These are phyloP conservation scores for Ephialtes manifestator DNA, from an alignment of 2,888 invertebrate genomes.

Conservation along the genomic window DNA sequence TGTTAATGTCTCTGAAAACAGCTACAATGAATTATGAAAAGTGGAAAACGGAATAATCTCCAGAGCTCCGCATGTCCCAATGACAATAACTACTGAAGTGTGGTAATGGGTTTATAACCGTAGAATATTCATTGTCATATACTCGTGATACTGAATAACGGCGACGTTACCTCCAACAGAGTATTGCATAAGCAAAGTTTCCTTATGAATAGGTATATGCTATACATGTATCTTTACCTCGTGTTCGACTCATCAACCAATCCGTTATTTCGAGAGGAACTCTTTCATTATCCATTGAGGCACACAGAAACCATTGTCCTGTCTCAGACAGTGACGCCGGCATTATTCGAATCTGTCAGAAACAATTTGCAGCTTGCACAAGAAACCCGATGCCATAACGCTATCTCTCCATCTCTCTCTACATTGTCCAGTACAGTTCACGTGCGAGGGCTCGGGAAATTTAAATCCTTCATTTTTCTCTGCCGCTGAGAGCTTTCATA, in stretches of 20 bases:
- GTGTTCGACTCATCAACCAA: slow-evolving; percentile 6
- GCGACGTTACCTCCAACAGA: not conserved
- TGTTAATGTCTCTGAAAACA: too few species aligned
- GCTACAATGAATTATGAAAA: not conserved
- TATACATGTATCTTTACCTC: not conserved
- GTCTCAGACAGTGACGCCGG: slow-evolving; percentile 48
- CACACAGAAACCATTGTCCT: slow-evolving; percentile 51
- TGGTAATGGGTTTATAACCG: not conserved
- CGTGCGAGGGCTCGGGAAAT: slow-evolving; percentile 21
- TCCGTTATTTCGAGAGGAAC: slow-evolving; percentile 29
- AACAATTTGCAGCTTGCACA: slow-evolving; percentile 53
- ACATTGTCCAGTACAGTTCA: slow-evolving; percentile 8
- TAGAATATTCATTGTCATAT: not conserved
- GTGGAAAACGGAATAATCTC: not conserved
- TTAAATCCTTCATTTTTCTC: slow-evolving; percentile 48
- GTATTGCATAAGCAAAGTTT: slow-evolving; percentile 14
- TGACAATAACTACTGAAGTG: not conserved
- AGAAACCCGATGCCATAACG: slow-evolving; percentile 11
- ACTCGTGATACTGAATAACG: not conserved
- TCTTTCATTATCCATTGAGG: slow-evolving; percentile 50
- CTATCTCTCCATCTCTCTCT: slow-evolving; percentile 51
- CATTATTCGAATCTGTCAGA: slow-evolving; percentile 68
- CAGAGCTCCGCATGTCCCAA: not conserved
- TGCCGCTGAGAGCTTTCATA: not conserved
- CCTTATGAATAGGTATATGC: not conserved